These are phyloP conservation scores for Phymastichus coffea DNA, from an alignment of 1,140 invertebrate species.

Conservation along the genomic window DNA sequence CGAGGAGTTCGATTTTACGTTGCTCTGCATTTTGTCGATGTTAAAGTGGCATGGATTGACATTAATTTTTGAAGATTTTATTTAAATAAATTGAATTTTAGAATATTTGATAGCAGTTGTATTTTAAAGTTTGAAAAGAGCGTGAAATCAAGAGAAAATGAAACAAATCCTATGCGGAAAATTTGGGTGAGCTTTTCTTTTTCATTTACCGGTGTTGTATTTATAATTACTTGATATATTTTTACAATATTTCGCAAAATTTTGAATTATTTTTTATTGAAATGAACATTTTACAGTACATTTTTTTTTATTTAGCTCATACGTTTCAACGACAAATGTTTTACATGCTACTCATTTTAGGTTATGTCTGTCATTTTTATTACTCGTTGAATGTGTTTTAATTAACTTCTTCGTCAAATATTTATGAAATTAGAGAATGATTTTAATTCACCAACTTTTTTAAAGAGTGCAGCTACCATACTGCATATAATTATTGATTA, in stretches of 20 bases:
- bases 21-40: not conserved
- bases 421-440: too few relatives aligned
- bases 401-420: too few relatives aligned
- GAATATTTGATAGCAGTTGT: conserved; percentile 3
- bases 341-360: too few relatives aligned
- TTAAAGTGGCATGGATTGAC: conserved; percentile 3
- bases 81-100: conserved; percentile 2
- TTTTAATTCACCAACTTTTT: too few relatives aligned
- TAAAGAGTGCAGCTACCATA: not conserved
- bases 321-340: too few relatives aligned
- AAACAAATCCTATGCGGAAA: conserved; percentile 58
- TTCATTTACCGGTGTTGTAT: not conserved
- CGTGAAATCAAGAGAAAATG: too few relatives aligned
- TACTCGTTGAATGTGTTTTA: too few relatives aligned
- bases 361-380: conserved; percentile 24
- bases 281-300: not conserved
- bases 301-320: too few relatives aligned
- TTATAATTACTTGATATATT: not conserved
- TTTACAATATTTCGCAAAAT: not conserved
- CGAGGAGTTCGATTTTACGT: conserved; percentile 13
- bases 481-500: not conserved
- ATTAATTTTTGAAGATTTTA: conserved; percentile 12
- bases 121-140: too few relatives aligned
- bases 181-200: conserved; percentile 53
- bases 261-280: not conserved